Evolutionary conservation across 92 coral and sea anemone genomes (phyloP).

Genomic region (Meandrina meandrites): DNA sequence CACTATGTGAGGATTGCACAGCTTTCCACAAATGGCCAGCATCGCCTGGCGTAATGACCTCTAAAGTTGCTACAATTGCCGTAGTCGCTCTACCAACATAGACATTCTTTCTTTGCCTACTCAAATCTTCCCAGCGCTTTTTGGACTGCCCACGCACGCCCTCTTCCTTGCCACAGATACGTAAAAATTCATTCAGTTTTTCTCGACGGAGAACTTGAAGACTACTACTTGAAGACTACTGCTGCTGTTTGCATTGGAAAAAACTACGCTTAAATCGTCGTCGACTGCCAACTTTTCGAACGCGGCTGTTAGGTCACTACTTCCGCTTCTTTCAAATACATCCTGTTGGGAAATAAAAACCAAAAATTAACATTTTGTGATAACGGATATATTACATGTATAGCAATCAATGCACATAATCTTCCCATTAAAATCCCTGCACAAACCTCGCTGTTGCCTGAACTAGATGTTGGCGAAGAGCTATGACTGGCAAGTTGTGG

Average conservation of each 20-base stretch:
- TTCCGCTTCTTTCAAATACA: conserved; percentile 7
- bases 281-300: conserved; percentile 29
- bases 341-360: conserved; percentile 25
- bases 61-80: conserved; percentile 48
- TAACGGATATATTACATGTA: not conserved
- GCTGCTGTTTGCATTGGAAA: conserved; percentile 33
- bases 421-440: not conserved
- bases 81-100: conserved; percentile 43
- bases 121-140: conserved; percentile 44
- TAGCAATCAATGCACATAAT: too few species aligned
- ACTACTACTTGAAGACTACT: conserved; percentile 64
- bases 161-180: conserved; percentile 40
- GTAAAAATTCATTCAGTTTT: conserved; percentile 59
- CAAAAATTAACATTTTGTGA: not conserved
- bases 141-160: conserved; percentile 38
- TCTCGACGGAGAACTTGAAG: conserved; percentile 57
- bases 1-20: conserved; percentile 37
- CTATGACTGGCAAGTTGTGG: not conserved
- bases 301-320: conserved; percentile 31
- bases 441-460: not conserved
- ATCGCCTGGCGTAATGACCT: conserved; percentile 55
- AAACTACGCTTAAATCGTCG: conserved; percentile 10
- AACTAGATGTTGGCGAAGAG: not conserved
- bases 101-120: conserved; percentile 36
- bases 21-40: conserved; percentile 61